phyloP scores from a whole-genome alignment of 2,888 invertebrate genomes.

The Noctua janthe region DNA sequence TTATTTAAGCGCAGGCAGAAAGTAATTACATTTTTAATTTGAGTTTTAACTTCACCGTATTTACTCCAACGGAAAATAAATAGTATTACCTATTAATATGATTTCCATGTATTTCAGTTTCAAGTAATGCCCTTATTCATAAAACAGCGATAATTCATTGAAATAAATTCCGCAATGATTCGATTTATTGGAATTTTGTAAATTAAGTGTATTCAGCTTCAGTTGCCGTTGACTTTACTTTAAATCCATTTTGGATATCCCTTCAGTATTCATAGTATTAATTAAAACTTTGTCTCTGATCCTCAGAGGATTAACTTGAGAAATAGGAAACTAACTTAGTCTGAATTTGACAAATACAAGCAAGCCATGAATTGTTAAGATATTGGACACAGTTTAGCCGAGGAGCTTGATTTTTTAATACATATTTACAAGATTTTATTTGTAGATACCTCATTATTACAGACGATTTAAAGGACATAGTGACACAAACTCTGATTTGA shows the following conservation, averaged over 20 bases:
- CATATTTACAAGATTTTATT: background rate
- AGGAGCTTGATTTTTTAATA: background rate
- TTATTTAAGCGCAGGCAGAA: no score
- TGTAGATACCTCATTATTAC: background rate
- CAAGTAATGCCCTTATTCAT: background rate
- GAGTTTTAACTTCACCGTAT: background rate
- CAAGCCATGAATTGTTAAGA: background rate
- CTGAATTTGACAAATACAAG: slow-evolving; percentile 14
- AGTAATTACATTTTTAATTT: background rate
- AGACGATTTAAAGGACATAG: background rate
- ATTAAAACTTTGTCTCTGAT: slow-evolving; percentile 22
- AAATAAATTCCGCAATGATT: background rate
- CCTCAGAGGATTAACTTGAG: slow-evolving; percentile 8
- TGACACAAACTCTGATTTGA: background rate
- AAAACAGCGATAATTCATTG: background rate
- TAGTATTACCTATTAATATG: background rate
- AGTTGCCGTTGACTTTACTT: slow-evolving; percentile 4
- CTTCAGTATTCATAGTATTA: slow-evolving; percentile 28
- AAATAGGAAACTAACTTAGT: background rate
- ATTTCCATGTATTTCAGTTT: background rate
- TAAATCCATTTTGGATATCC: slow-evolving; percentile 1
- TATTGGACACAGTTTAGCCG: background rate
- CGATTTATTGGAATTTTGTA: background rate
- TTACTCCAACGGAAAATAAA: background rate
- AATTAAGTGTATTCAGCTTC: slow-evolving; percentile 4